Base-by-base conservation (phyloP, 2,888 invertebrate genomes). In the Pristionchus maxplancki region DNA sequence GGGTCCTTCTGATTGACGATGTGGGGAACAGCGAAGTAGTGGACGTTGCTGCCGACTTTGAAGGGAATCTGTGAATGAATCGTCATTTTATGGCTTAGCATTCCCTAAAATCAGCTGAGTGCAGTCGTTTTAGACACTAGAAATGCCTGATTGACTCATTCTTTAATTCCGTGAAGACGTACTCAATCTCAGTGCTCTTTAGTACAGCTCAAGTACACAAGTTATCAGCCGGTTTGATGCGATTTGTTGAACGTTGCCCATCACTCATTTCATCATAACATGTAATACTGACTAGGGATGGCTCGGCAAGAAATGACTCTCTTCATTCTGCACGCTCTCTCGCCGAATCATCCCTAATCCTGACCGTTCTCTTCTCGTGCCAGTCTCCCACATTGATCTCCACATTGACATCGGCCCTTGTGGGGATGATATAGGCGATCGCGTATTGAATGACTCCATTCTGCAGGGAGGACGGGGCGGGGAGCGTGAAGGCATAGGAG, bases 401-500 rank as follows among this genome's bases (percentile, higher is more conserved):
- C 24, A 87, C 71, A 34, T 44, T 71, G 48, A 87, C 86, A 34
- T 87, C 86, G 2, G n/a, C 31, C 13, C 71, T 71, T 28, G 86
- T 87, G 3, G 86, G 86, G 28, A 87, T 87, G 71, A 87, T 67
- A 34, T 87, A 87, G 31, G 50, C 48, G 20, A 87, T 48, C 24
- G 71, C 40, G 50, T 87, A 87, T 20, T 87, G 71, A 44, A 87
- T 71, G 34, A 71, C 86, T 2, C 71, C 86, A n/a, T 71, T 87
- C 71, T 67, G 67, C 20, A 48, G 71, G 8, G 71, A 15, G 20
- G 86, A 34, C 15, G 86, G 71, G 15, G 86, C 34, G 40, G 86
- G 86, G 9, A 87, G 86, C 17, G 86, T 71, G 86, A 87, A 37
- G 37, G 86, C 71, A 34, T 87, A 87, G 34, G 86, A 44, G 20